Percentiles rank a stretch among this genome's conserved stretches.
These are phyloP conservation scores for Pterostichus niger DNA, from an alignment of 2,888 invertebrate genomes.

Conservation along the genomic window DNA sequence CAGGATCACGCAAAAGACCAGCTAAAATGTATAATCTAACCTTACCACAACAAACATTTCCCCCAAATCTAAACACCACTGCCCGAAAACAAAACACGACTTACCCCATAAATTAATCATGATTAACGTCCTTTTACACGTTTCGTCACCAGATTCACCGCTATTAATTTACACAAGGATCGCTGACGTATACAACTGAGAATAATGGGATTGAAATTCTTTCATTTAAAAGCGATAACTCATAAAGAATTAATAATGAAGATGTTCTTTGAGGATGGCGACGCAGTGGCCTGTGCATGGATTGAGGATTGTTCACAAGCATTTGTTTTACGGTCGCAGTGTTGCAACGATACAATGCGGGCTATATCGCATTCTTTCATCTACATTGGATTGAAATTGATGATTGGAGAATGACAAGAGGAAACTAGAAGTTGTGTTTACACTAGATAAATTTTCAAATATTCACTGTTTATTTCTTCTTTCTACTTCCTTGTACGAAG, in stretches of 20 bases:
- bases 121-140: constrained; percentile 19
- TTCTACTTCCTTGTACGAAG: too few relatives aligned
- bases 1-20: constrained; percentile 25
- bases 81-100: constrained; percentile 27
- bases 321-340: not conserved
- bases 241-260: constrained; percentile 43
- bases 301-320: constrained; percentile 10
- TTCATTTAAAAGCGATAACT: constrained; percentile 46
- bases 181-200: not conserved
- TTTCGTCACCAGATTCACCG: constrained; percentile 18
- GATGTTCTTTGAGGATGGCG: constrained; percentile 17
- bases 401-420: constrained; percentile 19
- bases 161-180: constrained; percentile 1
- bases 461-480: too few relatives aligned
- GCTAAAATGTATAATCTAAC: constrained; percentile 23
- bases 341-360: constrained; percentile 35
- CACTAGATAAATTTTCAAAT: not conserved
- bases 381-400: constrained; percentile 30
- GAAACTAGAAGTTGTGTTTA: constrained; percentile 14
- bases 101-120: constrained; percentile 34
- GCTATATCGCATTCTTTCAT: constrained; percentile 13
- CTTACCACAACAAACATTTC: constrained; percentile 3
- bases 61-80: constrained; percentile 14
- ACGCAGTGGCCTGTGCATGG: constrained; percentile 8
- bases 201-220: constrained; percentile 23